phyloP scores from a whole-genome alignment of 2,113 vertebrate genomes.

The Muntiacus muntjak region DNA sequence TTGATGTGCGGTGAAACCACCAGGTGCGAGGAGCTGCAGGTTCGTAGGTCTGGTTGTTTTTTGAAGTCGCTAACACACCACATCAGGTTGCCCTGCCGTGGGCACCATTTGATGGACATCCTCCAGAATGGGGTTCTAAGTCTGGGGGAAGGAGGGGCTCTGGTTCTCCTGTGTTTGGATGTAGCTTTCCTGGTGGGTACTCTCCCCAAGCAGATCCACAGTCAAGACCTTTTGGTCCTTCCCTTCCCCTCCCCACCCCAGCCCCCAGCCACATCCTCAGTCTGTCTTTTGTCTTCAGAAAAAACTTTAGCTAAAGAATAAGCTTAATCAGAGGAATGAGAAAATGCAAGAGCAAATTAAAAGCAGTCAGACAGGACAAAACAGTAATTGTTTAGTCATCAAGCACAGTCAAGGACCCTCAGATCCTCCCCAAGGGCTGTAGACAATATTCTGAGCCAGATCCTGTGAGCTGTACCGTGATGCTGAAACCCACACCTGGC shows the following conservation, averaged over 20 bases:
- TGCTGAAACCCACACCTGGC: background rate
- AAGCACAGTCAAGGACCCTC: background rate
- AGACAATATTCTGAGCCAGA: background rate
- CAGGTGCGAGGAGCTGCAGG: background rate
- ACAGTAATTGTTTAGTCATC: background rate
- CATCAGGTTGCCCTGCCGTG: background rate
- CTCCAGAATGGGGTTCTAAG: background rate
- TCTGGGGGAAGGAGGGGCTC: background rate
- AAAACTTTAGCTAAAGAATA: background rate
- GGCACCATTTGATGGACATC: background rate
- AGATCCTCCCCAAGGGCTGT: background rate
- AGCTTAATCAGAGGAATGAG: background rate
- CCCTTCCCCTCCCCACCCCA: background rate
- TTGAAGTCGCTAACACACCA: rapidly evolving
- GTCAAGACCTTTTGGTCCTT: background rate
- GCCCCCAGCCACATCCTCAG: background rate
- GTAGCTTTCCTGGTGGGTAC: background rate
- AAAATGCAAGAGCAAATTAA: background rate
- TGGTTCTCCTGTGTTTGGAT: background rate
- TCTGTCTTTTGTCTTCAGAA: background rate
- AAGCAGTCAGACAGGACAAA: background rate
- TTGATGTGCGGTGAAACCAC: background rate
- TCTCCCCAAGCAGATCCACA: background rate
- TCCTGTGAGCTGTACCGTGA: background rate
- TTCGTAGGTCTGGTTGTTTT: background rate